Conservation (phyloP, 2,113 vertebrate species). For the Nothobranchius kuhntae region DNA sequence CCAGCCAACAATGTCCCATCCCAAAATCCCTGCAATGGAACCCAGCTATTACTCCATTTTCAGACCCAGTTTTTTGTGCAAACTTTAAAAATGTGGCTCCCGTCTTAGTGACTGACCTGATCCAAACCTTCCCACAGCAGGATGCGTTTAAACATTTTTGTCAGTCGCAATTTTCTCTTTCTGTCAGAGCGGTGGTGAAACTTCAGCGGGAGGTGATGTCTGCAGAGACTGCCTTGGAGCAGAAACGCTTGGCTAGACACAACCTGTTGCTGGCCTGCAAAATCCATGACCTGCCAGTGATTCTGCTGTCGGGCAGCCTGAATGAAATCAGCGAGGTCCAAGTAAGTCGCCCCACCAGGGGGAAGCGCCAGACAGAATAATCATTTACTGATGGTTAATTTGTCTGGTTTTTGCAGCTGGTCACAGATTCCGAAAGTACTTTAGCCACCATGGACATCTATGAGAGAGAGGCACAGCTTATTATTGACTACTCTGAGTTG, state of each 20-base stretch:
- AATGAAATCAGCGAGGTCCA: slow-evolving; percentile 88
- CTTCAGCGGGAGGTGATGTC: slow-evolving; percentile 81
- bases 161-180: neutral
- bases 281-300: slow-evolving; percentile 82
- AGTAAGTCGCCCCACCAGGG: slow-evolving; percentile 70
- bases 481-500: slow-evolving; percentile 86
- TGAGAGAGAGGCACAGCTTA: slow-evolving; percentile 83
- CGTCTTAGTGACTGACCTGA: too few species aligned
- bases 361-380: neutral
- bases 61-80: too few species aligned
- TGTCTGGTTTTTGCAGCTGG: slow-evolving; percentile 73
- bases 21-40: too few species aligned
- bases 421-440: slow-evolving; percentile 80
- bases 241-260: slow-evolving; percentile 83
- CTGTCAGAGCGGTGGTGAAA: slow-evolving; percentile 80
- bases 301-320: slow-evolving; percentile 82
- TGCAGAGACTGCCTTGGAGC: slow-evolving; percentile 85
- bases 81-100: too few species aligned
- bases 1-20: too few species aligned
- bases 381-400: neutral
- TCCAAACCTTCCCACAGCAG: too few species aligned
- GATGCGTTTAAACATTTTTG: too few species aligned
- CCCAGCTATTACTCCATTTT: too few species aligned
- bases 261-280: slow-evolving; percentile 91
- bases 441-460: slow-evolving; percentile 75